Conservation (phyloP, 1,140 invertebrate genomes). For the Euura lappo region DNA sequence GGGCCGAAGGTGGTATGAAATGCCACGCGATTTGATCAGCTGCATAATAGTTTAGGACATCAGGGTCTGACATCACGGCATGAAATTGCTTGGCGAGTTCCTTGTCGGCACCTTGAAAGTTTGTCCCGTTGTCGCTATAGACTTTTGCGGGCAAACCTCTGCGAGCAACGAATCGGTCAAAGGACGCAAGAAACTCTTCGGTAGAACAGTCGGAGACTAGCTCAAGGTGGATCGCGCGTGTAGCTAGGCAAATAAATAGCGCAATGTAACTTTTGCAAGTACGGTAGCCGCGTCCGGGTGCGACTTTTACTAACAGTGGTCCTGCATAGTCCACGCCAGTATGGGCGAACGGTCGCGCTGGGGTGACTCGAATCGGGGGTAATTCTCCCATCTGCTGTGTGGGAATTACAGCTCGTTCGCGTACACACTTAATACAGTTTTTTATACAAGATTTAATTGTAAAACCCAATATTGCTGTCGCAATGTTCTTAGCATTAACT, state of each 20-base stretch:
- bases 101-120: conserved; percentile 22
- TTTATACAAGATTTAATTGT: conserved; percentile 17
- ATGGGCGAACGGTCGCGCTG: conserved; percentile 39
- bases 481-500: conserved; percentile 30
- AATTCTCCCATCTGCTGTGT: conserved; percentile 43
- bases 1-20: conserved; percentile 48
- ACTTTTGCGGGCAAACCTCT: conserved; percentile 18
- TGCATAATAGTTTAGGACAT: neutral
- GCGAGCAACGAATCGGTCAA: conserved; percentile 17
- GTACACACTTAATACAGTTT: conserved; percentile 35
- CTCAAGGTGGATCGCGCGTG: conserved; percentile 33
- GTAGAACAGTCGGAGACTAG: conserved; percentile 28
- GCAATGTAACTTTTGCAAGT: conserved; percentile 32
- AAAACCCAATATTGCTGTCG: conserved; percentile 36
- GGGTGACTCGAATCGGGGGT: conserved; percentile 28
- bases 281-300: conserved; percentile 23
- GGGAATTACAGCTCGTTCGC: conserved; percentile 23
- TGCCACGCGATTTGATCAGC: conserved; percentile 32
- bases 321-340: conserved; percentile 54
- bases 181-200: conserved; percentile 18
- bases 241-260: conserved; percentile 30
- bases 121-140: conserved; percentile 23
- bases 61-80: too few relatives aligned
- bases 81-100: neutral
- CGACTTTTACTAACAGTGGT: conserved; percentile 35